Percentiles rank a stretch among this genome's conserved stretches.
Evolutionary conservation across 2,888 invertebrate genomes (phyloP).

Genomic region (Steinernema scapterisci): DNA sequence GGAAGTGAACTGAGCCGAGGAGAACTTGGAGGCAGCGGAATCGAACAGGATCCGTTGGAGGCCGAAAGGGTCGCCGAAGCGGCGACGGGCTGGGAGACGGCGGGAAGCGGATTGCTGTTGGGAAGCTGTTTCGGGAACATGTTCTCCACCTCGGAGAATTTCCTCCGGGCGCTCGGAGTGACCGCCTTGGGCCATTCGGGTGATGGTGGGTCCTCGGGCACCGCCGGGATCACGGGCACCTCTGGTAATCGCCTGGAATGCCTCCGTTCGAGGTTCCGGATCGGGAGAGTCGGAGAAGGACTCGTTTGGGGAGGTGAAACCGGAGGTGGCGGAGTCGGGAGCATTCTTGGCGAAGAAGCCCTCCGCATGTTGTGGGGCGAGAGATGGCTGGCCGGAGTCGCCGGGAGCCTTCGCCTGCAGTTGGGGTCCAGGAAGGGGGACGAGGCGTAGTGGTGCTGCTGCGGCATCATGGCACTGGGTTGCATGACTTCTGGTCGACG

Average conservation of each 20-base stretch:
- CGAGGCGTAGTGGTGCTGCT: constrained; percentile 19
- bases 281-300: constrained; percentile 6
- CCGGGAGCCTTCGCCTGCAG: constrained; percentile 52
- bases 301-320: constrained; percentile 18
- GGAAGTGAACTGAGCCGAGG: constrained; percentile 3
- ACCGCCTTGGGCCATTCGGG: background rate
- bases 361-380: constrained; percentile 41
- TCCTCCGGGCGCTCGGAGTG: background rate
- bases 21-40: background rate
- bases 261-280: background rate
- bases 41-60: background rate
- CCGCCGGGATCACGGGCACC: background rate
- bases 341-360: constrained; percentile 52
- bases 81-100: background rate
- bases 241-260: background rate
- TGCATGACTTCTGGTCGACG: background rate
- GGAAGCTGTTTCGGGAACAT: background rate
- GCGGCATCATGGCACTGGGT: constrained; percentile 24
- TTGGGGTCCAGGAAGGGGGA: constrained; percentile 48
- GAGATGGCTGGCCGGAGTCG: constrained; percentile 43
- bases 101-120: background rate
- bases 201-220: background rate
- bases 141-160: constrained; percentile 24
- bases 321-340: constrained; percentile 57
- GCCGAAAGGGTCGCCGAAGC: background rate